phyloP scores from a whole-genome alignment of 2,888 invertebrate species.

The Seira musarum region DNA sequence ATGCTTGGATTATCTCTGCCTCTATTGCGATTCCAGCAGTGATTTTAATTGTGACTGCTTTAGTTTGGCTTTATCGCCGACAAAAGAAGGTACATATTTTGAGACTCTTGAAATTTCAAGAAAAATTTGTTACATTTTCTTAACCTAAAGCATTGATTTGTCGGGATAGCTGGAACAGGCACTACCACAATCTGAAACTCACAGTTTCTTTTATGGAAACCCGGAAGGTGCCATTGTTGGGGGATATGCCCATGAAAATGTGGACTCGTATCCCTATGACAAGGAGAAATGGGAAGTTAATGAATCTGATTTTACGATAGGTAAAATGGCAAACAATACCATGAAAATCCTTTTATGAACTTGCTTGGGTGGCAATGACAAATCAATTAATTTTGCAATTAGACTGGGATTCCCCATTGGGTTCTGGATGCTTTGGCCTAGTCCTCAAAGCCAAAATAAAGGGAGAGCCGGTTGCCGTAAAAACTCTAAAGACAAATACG shows the following conservation, averaged over 20 bases:
- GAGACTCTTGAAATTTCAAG: no score
- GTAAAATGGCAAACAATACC: no score
- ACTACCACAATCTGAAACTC: neutral
- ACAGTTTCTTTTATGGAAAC: constrained; percentile 5
- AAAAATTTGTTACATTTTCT: neutral
- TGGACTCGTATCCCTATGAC: constrained; percentile 16
- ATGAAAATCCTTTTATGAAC: neutral
- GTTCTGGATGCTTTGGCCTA: constrained; percentile 27
- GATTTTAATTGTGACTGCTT: neutral
- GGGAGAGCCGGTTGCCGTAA: constrained; percentile 6
- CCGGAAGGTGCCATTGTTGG: neutral
- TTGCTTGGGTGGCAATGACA: neutral
- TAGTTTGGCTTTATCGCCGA: neutral
- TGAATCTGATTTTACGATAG: constrained; percentile 7
- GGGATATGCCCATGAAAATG: constrained; percentile 18
- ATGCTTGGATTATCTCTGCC: no score
- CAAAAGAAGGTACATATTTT: constrained; percentile 10
- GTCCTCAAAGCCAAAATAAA: constrained; percentile 23
- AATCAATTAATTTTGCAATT: neutral
- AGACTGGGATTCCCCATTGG: constrained; percentile 15
- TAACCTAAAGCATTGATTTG: neutral
- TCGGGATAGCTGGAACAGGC: neutral
- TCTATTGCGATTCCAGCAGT: no score
- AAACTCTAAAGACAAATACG: constrained; percentile 19
- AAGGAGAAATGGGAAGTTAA: constrained; percentile 12